Evolutionary conservation across 2,888 invertebrate genomes (phyloP), one percentile per base, ranked within the genome.

Genomic region (Drosophila mayaguana): DNA sequence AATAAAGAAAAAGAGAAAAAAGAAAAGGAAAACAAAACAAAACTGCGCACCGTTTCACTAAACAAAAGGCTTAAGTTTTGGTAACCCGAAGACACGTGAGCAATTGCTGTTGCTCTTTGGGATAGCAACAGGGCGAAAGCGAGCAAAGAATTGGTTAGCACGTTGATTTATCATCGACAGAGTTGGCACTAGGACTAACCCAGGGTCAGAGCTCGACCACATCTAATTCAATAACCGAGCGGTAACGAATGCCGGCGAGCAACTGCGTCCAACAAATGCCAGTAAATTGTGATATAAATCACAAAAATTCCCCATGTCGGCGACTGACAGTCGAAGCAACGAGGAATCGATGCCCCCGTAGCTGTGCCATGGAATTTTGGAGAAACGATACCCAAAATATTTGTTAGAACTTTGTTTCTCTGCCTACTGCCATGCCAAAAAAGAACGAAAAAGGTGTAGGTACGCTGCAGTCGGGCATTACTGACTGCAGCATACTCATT

Each of bases 211-310:
- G 57, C 43, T 42, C 18, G 25, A 45, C 62, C 64, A 64, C 75
- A 78, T 76, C 71, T 81, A 84, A 88, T 88, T 83, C 87, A 84
- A 88, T 86, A 88, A 83, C 71, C 69, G 61, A 63, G 50, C 46
- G 7, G 8, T 16, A 22, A n/a, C 22, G 16, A 25, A 25, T 11
- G 6, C 22, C 36, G 22, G 16, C 4, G 9, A 16, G 22, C 4
- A 4, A 2, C 34, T 60, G 64, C 61, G 55, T 48, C 62, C 65
- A 77, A 81, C 80, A 75, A 88, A 87, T 87, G 86, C 66, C 61
- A 76, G 81, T 79, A 88, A 88, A 85, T 86, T 85, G 80, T 89
- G 89, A 87, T 74, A 87, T 83, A 89, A 89, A 89, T 89, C 87
- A 85, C 65, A 81, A 74, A 82, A 80, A 77, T 79, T 69, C 75